A percentile compares a stretch with the other conserved stretches of the same genome.
phyloP scores from a whole-genome alignment of 2,888 invertebrate genomes.

The Tachina lurida region DNA sequence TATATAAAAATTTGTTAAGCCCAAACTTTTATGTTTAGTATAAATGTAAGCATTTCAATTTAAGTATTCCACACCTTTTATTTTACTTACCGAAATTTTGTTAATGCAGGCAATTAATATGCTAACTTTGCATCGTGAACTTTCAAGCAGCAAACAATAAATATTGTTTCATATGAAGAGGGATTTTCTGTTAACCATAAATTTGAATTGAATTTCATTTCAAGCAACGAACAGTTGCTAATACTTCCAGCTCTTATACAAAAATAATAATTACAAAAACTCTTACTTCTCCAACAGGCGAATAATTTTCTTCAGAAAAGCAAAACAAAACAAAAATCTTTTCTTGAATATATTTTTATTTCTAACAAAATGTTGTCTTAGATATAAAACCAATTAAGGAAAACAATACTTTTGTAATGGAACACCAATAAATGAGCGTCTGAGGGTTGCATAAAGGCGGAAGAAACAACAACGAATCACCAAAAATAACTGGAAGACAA shows the following conservation, averaged over 20 bases:
- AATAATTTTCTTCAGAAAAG: neutral
- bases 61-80: neutral
- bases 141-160: conserved; percentile 25
- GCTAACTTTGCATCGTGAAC: conserved; percentile 3
- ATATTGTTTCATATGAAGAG: neutral
- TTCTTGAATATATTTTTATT: conserved; percentile 26
- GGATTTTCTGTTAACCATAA: conserved; percentile 45
- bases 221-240: conserved; percentile 6
- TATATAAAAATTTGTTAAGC: no score
- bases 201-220: conserved; percentile 58
- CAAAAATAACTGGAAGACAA: conserved; percentile 41
- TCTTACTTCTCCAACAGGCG: conserved; percentile 15
- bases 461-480: conserved; percentile 40
- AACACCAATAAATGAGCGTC: conserved; percentile 55
- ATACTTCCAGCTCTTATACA: neutral
- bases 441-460: neutral
- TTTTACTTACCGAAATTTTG: conserved; percentile 13
- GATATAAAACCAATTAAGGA: conserved; percentile 70
- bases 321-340: neutral
- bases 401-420: conserved; percentile 57
- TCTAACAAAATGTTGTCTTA: conserved; percentile 54
- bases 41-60: neutral
- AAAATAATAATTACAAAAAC: conserved; percentile 14
- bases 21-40: no score
- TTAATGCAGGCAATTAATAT: conserved; percentile 13